Conservation (phyloP, 1,140 invertebrate genomes). For the Chlorops oryzae region DNA sequence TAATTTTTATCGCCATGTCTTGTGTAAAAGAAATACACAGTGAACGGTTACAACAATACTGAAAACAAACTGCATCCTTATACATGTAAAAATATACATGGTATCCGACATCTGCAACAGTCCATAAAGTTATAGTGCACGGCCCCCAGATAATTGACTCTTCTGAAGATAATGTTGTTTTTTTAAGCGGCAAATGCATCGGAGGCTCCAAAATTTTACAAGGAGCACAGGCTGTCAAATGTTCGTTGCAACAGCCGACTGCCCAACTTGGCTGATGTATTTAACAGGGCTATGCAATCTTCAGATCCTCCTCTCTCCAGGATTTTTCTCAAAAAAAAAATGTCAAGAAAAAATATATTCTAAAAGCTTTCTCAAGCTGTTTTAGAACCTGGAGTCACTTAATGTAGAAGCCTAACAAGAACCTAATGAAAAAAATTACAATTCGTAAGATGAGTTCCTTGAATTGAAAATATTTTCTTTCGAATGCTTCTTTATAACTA, state of each 20-base stretch:
- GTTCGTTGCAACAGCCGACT: neutral
- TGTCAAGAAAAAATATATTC: no score
- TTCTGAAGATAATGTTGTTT: neutral
- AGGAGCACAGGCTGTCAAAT: neutral
- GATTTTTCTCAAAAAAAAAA: no score
- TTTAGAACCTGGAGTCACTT: no score
- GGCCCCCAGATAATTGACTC: neutral
- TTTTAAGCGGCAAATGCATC: constrained; percentile 5
- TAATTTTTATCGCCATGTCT: neutral
- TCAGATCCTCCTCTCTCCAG: constrained; percentile 2
- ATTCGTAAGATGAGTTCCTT: no score
- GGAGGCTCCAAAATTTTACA: constrained; percentile 8
- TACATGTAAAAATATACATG: neutral
- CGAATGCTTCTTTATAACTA: no score
- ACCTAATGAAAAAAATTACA: no score
- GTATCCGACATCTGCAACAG: neutral
- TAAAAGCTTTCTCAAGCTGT: no score
- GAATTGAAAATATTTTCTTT: no score
- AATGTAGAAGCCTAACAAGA: no score
- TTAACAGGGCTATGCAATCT: neutral
- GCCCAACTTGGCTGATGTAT: neutral
- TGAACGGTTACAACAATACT: neutral
- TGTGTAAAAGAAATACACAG: neutral
- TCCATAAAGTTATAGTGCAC: neutral
- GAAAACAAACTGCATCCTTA: neutral